Conservation (phyloP, 2,888 invertebrate genomes). For the Trissolcus brochymenae region DNA sequence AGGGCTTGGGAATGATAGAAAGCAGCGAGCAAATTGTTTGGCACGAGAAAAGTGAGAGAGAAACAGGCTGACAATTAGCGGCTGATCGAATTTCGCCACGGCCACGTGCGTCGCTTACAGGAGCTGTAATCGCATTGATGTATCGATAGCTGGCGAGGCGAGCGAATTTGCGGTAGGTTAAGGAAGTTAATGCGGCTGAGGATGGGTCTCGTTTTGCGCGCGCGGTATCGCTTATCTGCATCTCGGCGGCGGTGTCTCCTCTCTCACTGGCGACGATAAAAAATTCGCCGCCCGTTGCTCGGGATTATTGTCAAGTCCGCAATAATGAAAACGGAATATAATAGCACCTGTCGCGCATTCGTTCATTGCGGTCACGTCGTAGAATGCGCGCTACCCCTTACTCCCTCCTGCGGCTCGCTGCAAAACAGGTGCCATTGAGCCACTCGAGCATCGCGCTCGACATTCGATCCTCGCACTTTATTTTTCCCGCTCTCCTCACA, state of each 20-base stretch:
- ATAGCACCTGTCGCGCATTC: slow-evolving; percentile 47
- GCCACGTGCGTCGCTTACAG: slow-evolving; percentile 40
- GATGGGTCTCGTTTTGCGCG: slow-evolving; percentile 42
- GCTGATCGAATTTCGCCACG: slow-evolving; percentile 36
- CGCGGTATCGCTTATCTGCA: slow-evolving; percentile 39
- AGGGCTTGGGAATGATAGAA: no score
- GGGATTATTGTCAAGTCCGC: slow-evolving; percentile 39
- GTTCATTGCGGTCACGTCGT: slow-evolving; percentile 52
- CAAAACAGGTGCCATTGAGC: slow-evolving; percentile 53
- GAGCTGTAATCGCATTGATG: slow-evolving; percentile 52
- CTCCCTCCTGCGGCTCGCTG: slow-evolving; percentile 39
- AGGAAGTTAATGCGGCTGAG: slow-evolving; percentile 45
- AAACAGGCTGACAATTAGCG: slow-evolving; percentile 36
- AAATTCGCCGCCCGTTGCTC: slow-evolving; percentile 34
- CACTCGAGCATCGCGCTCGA: slow-evolving; percentile 33
- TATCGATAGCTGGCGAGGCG: slow-evolving; percentile 49
- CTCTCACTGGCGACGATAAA: slow-evolving; percentile 11
- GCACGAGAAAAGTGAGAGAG: slow-evolving; percentile 11
- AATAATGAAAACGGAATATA: slow-evolving; percentile 49
- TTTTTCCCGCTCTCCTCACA: slow-evolving; percentile 42
- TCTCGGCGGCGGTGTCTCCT: slow-evolving; percentile 9
- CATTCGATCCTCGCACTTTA: slow-evolving; percentile 50
- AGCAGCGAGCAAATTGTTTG: not conserved
- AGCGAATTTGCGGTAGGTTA: slow-evolving; percentile 53
- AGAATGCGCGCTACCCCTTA: slow-evolving; percentile 29